A percentile compares a stretch with the other conserved stretches of the same genome.
Evolutionary conservation across 1,140 invertebrate species (phyloP).

Genomic region (Drosophila chauvacae): DNA sequence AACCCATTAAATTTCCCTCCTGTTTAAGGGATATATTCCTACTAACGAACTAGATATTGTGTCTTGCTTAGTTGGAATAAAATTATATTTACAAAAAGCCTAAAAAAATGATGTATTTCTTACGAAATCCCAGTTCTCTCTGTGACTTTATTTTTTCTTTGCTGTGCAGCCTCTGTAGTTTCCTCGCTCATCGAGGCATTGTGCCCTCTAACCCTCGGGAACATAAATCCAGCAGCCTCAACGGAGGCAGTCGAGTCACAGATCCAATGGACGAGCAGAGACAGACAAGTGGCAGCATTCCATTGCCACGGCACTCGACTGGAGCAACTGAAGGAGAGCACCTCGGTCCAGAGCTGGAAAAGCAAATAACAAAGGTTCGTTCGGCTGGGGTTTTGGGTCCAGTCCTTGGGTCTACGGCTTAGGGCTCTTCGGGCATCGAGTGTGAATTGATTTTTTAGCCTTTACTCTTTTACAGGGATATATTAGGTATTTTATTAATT

Average conservation of each 20-base stretch:
- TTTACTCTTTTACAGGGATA: constrained; percentile 4
- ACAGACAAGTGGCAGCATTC: constrained; percentile 83
- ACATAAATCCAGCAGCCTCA: constrained; percentile 74
- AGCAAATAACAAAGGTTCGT: constrained; percentile 73
- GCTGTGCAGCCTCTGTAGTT: constrained; percentile 15
- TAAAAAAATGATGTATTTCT: background rate
- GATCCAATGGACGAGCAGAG: constrained; percentile 48
- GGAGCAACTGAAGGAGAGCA: constrained; percentile 27
- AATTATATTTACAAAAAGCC: background rate
- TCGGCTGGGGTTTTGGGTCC: constrained; percentile 29
- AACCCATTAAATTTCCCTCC: no score
- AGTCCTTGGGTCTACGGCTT: constrained; percentile 28
- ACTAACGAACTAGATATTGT: background rate
- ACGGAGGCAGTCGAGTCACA: constrained; percentile 53
- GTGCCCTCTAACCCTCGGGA: constrained; percentile 77
- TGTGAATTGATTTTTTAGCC: constrained; percentile 79
- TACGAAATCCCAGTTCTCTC: background rate
- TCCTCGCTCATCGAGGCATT: constrained; percentile 65
- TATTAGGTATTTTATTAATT: background rate
- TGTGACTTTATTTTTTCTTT: constrained; percentile 4
- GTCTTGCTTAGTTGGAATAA: background rate
- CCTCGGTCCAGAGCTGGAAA: constrained; percentile 45
- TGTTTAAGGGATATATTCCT: no score
- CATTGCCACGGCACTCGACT: constrained; percentile 68
- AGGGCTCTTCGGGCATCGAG: constrained; percentile 61